Conservation (phyloP, 2,888 invertebrate genomes). For the Eretmocerus hayati region DNA sequence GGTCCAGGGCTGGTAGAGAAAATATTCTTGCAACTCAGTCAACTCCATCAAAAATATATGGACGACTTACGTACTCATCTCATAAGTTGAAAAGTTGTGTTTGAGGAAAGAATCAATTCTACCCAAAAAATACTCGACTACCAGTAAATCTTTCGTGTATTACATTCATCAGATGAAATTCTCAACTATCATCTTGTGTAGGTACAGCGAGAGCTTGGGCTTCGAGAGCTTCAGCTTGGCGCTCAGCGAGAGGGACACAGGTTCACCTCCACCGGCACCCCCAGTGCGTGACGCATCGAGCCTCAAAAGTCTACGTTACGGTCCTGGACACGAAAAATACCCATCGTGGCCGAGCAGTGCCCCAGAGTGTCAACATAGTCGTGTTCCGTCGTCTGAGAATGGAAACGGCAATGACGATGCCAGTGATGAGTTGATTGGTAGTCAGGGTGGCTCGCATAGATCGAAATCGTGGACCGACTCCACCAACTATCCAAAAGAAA, state of each 20-base stretch:
- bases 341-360: conserved; percentile 67
- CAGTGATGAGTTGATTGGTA: conserved; percentile 25
- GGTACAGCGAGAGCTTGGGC: conserved; percentile 45
- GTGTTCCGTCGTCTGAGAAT: too few relatives aligned
- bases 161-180: too few relatives aligned
- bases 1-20: too few relatives aligned
- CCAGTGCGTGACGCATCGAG: conserved; percentile 63
- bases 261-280: conserved; percentile 54
- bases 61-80: too few relatives aligned
- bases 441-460: conserved; percentile 51
- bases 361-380: conserved; percentile 50
- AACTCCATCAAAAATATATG: too few relatives aligned
- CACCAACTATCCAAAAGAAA: conserved; percentile 64
- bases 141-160: too few relatives aligned
- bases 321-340: conserved; percentile 67
- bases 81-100: too few relatives aligned
- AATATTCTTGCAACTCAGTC: too few relatives aligned
- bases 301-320: conserved; percentile 60
- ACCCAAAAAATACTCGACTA: too few relatives aligned
- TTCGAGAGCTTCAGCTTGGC: conserved; percentile 45
- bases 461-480: conserved; percentile 68
- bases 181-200: too few relatives aligned
- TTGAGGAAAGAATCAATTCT: too few relatives aligned
- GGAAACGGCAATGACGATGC: conserved; percentile 35
- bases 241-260: conserved; percentile 47